A percentile compares a stretch with the other conserved stretches of the same genome.
phyloP scores from a whole-genome alignment of 2,797 vertebrate species.

The Mus spretus region DNA sequence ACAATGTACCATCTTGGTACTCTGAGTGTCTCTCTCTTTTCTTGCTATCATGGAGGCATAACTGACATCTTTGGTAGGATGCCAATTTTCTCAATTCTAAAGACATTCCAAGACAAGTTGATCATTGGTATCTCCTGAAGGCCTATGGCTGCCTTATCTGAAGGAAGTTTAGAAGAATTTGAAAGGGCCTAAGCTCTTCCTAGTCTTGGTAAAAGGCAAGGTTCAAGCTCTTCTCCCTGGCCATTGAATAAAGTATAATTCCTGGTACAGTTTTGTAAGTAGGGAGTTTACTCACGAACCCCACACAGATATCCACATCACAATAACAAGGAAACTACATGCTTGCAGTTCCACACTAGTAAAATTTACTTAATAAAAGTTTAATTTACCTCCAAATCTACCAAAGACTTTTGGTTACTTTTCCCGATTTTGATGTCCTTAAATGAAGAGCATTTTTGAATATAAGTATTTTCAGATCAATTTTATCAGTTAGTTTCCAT shows the following conservation, averaged over 20 bases:
- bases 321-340: background rate
- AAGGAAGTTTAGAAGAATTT: background rate
- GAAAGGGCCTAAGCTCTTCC: background rate
- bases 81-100: background rate
- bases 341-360: background rate
- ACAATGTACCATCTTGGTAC: rapidly evolving
- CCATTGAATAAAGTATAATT: background rate
- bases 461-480: background rate
- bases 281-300: background rate
- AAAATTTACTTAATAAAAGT: background rate
- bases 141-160: background rate
- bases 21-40: background rate
- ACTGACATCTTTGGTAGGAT: background rate
- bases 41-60: background rate
- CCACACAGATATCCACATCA: background rate
- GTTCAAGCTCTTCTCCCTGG: background rate
- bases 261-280: too few species aligned
- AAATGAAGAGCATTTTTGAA: background rate
- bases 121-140: background rate
- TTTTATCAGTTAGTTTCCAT: background rate
- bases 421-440: background rate
- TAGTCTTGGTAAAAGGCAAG: background rate
- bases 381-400: background rate
- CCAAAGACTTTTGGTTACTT: background rate
- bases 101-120: background rate